Evolutionary conservation across 1,140 invertebrate species (phyloP), one percentile per base, ranked within the genome.

Genomic region (Melanaphis sacchari): DNA sequence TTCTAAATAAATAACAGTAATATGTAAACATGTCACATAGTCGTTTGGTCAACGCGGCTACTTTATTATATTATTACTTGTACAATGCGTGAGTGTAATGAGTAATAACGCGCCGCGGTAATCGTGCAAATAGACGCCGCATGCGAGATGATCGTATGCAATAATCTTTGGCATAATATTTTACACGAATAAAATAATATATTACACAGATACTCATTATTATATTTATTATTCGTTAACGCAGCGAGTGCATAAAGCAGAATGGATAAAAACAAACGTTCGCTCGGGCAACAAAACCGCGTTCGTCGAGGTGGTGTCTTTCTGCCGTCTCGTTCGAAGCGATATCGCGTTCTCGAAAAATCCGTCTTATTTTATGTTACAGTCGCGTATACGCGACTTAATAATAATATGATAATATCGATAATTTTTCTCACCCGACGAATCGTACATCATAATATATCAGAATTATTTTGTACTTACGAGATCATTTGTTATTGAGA

Each of bases 171-270:
- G 59, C 21, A 18, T 76, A 76, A 76, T 76, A 76, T 76, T 76
- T 76, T 76, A 76, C 59, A 76, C 15, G 15, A 76, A 18, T 15
- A n/a, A 18, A 76, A 18, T 76, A 76, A 18, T 76, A n/a, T 15
- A 36, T 76, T n/a, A 76, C 6, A 76, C 59, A n/a, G 59, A 76
- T 76, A 18, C 15, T 76, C 31, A 76, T 76, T 76, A n/a, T 76
- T 76, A 76, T 76, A 76, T 76, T 76, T 76, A 76, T 76, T 76
- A 76, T 76, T 76, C n/a, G 59, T 66, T 66, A 66, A n/a, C 59
- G 59, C 59, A 11, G 59, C 59, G 15, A 76, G 59, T n/a, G 31
- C 36, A 76, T n/a, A 76, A 76, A 76, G 46, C 15, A 49, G n/a
- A 76, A n/a, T 15, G 59, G 59, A 6, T n/a, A 76, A n/a, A 76